Conservation (phyloP, 2,113 vertebrate species). For the Callocephalon fimbriatum region DNA sequence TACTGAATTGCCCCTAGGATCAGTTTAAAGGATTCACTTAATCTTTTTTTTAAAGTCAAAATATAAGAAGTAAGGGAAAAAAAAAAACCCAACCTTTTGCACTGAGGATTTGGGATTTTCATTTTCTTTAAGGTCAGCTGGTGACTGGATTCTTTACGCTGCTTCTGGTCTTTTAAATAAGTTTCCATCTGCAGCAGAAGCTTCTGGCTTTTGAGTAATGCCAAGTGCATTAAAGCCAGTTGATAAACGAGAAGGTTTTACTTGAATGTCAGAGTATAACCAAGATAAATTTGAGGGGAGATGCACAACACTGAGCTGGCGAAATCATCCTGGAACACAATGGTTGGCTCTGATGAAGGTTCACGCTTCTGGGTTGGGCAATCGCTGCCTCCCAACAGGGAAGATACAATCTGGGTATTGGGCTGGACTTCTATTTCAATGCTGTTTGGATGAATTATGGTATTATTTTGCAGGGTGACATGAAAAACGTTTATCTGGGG, state of each 20-base stretch:
- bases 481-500: neutral
- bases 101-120: constrained; percentile 56
- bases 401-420: neutral
- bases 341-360: neutral
- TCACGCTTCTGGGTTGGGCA: fast-evolving
- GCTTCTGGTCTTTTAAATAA: neutral
- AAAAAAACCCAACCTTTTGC: neutral
- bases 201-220: constrained; percentile 34
- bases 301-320: neutral
- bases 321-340: neutral
- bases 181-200: constrained; percentile 18
- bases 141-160: constrained; percentile 8
- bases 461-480: neutral
- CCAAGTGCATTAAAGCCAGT: constrained; percentile 14
- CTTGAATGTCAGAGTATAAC: constrained; percentile 49
- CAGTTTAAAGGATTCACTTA: constrained; percentile 60
- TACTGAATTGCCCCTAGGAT: constrained; percentile 28
- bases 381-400: neutral
- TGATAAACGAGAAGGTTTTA: constrained; percentile 34
- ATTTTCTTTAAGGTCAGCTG: constrained; percentile 59
- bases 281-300: constrained; percentile 5
- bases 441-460: neutral
- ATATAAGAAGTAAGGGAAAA: constrained; percentile 6
- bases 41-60: constrained; percentile 54
- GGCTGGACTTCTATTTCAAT: neutral